Percentiles rank a stretch among this genome's conserved stretches.
phyloP scores from a whole-genome alignment of 1,140 invertebrate species.

The Bombus vancouverensis region DNA sequence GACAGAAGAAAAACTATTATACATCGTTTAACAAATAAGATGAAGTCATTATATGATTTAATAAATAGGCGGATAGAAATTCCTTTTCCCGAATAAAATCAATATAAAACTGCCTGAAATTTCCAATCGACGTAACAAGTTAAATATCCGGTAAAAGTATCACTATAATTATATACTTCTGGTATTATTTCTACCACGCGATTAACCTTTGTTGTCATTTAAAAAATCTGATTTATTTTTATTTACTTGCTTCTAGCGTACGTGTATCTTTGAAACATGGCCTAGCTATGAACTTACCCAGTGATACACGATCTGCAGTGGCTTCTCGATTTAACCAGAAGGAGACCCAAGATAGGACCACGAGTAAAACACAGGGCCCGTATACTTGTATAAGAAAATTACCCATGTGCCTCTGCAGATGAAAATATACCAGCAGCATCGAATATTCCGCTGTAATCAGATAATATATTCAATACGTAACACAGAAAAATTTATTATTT shows the following conservation, averaged over 20 bases:
- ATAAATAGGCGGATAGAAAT: no score
- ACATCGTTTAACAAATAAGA: no score
- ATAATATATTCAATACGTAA: background rate
- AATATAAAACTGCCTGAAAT: no score
- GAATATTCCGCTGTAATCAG: constrained; percentile 87
- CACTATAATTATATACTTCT: no score
- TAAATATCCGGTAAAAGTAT: no score
- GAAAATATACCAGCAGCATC: constrained; percentile 91
- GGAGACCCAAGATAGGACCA: constrained; percentile 94
- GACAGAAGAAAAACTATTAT: no score
- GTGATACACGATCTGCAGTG: constrained; percentile 92
- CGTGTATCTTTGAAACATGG: background rate
- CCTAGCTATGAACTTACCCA: constrained; percentile 84
- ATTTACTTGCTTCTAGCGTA: background rate
- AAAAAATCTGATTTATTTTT: background rate
- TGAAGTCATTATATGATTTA: no score
- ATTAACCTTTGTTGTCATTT: background rate
- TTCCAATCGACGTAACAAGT: no score
- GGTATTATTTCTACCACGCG: no score
- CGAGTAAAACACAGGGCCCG: constrained; percentile 92
- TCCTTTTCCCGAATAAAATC: no score
- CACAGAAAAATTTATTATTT: background rate
- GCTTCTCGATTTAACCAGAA: constrained; percentile 96
- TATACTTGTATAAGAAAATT: constrained; percentile 96
- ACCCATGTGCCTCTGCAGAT: constrained; percentile 92